Evolutionary conservation across 2,888 invertebrate genomes (phyloP).

Genomic region (Papilio demoleus): DNA sequence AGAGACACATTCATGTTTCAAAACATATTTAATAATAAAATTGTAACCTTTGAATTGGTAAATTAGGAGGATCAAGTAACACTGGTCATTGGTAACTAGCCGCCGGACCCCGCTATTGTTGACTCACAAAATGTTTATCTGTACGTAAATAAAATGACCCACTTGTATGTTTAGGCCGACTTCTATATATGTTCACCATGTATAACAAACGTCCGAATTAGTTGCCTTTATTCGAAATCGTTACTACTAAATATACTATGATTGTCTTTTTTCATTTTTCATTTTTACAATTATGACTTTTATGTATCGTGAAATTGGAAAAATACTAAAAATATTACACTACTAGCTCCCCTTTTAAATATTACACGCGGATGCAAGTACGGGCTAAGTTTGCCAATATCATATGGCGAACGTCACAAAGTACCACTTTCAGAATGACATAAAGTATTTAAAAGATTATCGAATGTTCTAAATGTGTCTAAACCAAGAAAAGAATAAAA

Average conservation of each 20-base stretch:
- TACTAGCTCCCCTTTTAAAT: too few relatives aligned
- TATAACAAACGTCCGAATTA: constrained; percentile 20
- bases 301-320: background rate
- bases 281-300: background rate
- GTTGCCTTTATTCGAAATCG: constrained; percentile 18
- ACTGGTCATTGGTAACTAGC: background rate
- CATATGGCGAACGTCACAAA: too few relatives aligned
- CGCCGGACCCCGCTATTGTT: constrained; percentile 20
- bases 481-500: background rate
- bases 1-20: background rate
- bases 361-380: too few relatives aligned
- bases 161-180: constrained; percentile 28
- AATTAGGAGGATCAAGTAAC: constrained; percentile 20
- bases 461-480: too few relatives aligned
- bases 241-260: constrained; percentile 12
- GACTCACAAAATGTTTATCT: constrained; percentile 26
- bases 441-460: too few relatives aligned
- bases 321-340: too few relatives aligned
- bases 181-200: constrained; percentile 9
- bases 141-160: constrained; percentile 33
- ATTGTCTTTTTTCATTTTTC: background rate
- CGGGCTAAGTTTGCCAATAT: too few relatives aligned
- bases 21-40: background rate
- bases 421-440: too few relatives aligned
- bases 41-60: constrained; percentile 2